These are phyloP conservation scores for Apolygus lucorum DNA, from an alignment of 1,140 invertebrate genomes.

Conservation along the genomic window DNA sequence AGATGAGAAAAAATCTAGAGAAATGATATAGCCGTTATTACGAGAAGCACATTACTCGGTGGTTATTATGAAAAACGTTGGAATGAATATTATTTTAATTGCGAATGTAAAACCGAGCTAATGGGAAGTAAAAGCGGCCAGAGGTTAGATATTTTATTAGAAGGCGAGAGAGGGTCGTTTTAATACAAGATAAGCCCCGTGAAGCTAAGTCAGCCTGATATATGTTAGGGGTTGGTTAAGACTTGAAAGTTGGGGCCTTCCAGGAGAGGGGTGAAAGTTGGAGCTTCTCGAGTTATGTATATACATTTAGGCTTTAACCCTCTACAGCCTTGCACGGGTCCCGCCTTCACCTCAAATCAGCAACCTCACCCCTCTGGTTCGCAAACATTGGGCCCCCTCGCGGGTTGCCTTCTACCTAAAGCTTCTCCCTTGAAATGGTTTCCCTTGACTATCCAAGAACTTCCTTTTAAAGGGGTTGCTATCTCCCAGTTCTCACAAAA, in stretches of 20 bases:
- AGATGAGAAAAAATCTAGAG: too few species aligned
- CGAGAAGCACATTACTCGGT: too few species aligned
- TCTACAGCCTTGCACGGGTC: too few species aligned
- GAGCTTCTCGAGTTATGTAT: slow-evolving; percentile 21
- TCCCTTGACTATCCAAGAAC: slow-evolving; percentile 9
- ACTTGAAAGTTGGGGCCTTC: slow-evolving; percentile 22
- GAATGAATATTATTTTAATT: neutral
- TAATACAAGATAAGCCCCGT: slow-evolving; percentile 22
- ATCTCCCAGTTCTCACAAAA: too few species aligned
- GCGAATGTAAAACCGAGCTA: neutral
- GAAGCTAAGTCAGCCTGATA: slow-evolving; percentile 19
- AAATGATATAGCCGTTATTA: too few species aligned
- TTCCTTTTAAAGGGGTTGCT: neutral
- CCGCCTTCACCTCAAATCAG: slow-evolving; percentile 5
- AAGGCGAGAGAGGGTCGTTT: neutral
- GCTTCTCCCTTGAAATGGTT: slow-evolving; percentile 1
- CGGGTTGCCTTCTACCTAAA: neutral
- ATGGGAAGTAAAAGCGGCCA: neutral
- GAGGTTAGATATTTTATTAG: slow-evolving; percentile 6
- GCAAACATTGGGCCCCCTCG: slow-evolving; percentile 11
- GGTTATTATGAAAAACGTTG: neutral
- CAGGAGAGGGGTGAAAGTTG: slow-evolving; percentile 10
- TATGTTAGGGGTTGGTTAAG: slow-evolving; percentile 19
- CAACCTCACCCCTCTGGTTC: slow-evolving; percentile 2
- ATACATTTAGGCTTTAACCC: slow-evolving; percentile 18